Conservation (phyloP, 2,113 vertebrate species). For the Pygoscelis antarcticus region DNA sequence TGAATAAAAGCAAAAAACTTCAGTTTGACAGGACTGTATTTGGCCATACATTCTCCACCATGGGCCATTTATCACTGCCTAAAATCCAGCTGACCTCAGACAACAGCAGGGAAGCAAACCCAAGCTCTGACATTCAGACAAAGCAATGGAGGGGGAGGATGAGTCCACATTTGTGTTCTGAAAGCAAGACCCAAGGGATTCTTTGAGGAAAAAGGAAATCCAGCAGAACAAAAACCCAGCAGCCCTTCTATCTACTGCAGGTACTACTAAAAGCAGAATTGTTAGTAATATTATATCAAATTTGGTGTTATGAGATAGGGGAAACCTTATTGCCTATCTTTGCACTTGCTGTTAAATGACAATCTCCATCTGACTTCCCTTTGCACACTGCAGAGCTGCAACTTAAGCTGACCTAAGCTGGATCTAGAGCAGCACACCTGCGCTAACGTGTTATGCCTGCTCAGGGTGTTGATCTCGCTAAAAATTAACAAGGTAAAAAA, state of each 20-base stretch:
- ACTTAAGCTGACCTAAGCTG: slow-evolving; percentile 3
- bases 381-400: background rate
- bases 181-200: background rate
- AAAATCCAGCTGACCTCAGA: background rate
- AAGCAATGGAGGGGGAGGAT: background rate
- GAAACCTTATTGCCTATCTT: background rate
- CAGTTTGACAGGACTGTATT: background rate
- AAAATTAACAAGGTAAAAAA: slow-evolving; percentile 4
- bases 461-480: background rate
- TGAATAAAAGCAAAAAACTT: background rate
- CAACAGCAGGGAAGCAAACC: background rate
- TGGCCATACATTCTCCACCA: background rate
- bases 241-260: background rate
- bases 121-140: background rate
- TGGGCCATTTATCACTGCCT: background rate
- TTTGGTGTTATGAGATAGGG: background rate
- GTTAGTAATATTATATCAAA: background rate
- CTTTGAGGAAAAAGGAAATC: background rate
- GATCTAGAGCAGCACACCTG: background rate
- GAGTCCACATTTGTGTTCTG: background rate
- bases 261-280: background rate
- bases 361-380: background rate
- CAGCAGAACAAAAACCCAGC: background rate
- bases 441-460: background rate
- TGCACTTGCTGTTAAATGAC: background rate